Base-by-base conservation (phyloP, 92 coral and sea anemone genomes). In the Epizoanthus illoricatus region DNA sequence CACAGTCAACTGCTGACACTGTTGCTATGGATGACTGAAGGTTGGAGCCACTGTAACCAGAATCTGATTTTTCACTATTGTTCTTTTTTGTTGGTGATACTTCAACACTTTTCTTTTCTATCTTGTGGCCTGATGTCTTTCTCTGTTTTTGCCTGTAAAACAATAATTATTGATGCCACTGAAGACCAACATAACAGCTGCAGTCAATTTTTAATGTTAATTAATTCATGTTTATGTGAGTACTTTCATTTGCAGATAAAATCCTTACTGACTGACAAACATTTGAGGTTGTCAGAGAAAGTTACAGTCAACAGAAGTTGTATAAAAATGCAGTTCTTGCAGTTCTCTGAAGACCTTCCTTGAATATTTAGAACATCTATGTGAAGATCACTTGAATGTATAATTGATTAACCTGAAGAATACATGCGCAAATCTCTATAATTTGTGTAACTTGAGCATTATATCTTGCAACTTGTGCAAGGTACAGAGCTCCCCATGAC, bases 141-240 rank as follows among this genome's bases (percentile, higher is more conserved):
- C 90, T 93, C 79, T 89, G 92, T 42, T 90, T 97, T 88, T 97
- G 98, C 49, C 99, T 97, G 83, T 56, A 43, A 79, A 89, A 19
- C 20, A 78, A 7, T 56, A 12, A 11, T 55, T 11, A 75, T 4
- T 24, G 47, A 12, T 19, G 59, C 17, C 10, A 17, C n/a, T 18
- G 33, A 15, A 15, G 9, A 43, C 52, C 21, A 12, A 28, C 18
- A 67, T 11, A 12, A 64, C 15, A 52, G 3, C 56, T 52, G 56
- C 10, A 52, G 13, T 13, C 15, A 12, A 9, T 52, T 52, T 45
- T 52, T 52, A 2, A 28, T 28, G 36, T 28, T 28, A 28, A 28
- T 28, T 28, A 28, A 28, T 28, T 28, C 2, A 28, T 28, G 36
- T 28, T 28, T 28, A 1, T 1, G 36, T 28, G 2, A 28, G 36